These are phyloP conservation scores for Prinia subflava DNA, from an alignment of 2,113 vertebrate genomes.

Conservation along the genomic window DNA sequence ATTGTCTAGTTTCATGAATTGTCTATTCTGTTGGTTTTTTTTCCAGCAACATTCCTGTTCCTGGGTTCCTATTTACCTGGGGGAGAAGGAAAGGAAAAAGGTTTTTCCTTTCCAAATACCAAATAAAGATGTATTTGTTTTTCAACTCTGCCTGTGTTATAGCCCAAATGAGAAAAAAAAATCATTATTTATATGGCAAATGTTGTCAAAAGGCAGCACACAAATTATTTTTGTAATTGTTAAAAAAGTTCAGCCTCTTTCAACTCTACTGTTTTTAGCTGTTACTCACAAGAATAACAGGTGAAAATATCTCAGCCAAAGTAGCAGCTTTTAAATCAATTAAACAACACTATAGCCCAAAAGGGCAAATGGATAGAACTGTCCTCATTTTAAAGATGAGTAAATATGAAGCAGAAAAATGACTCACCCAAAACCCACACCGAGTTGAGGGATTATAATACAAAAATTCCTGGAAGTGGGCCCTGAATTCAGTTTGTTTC, in stretches of 20 bases:
- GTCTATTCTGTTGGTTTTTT: neutral
- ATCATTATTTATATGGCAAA: neutral
- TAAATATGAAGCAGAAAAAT: slow-evolving; percentile 47
- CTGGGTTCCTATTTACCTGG: neutral
- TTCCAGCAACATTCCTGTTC: neutral
- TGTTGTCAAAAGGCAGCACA: neutral
- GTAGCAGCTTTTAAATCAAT: slow-evolving; percentile 47
- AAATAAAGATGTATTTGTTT: neutral
- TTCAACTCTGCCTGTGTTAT: neutral
- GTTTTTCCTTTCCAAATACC: neutral
- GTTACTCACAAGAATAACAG: slow-evolving; percentile 27
- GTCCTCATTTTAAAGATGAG: slow-evolving; percentile 16
- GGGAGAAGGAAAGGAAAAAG: neutral
- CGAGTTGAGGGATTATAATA: neutral
- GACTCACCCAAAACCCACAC: slow-evolving; percentile 36
- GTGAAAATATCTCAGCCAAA: neutral
- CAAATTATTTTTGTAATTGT: neutral
- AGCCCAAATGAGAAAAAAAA: neutral
- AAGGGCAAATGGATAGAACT: slow-evolving; percentile 21
- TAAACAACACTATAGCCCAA: neutral
- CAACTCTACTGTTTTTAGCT: neutral
- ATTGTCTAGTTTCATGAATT: neutral
- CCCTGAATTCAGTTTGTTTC: slow-evolving; percentile 29
- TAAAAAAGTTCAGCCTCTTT: neutral
- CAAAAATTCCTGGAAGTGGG: slow-evolving; percentile 37